Base-by-base conservation (phyloP, 2,113 vertebrate species). In the Platichthys stellatus region DNA sequence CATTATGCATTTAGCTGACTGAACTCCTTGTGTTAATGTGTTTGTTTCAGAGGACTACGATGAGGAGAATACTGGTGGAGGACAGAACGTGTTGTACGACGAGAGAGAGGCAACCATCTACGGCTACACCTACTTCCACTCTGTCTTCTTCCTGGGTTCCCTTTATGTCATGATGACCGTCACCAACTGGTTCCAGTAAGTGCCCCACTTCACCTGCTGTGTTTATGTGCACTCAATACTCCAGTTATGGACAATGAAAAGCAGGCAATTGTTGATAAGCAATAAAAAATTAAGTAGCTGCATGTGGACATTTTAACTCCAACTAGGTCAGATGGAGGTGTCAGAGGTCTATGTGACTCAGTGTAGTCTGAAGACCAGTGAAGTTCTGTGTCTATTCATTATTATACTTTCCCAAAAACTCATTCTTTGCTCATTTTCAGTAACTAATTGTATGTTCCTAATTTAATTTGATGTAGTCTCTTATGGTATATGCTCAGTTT, bases 181-280 rank as follows among this genome's bases (percentile, higher is more conserved):
- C 78, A 99, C 98, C 86, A 98, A 97, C 78, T 99, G 98, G 98
- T 99, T 99, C 93, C 95, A 98, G 98, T 99, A 91, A 96, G 98
- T 96, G 5, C 21, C 3, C 13, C 21, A n/a, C 15, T n/a, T 31
- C 1, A 11, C 63, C 20, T 56, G 45, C 17, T 18, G 18, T 26
- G 8, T 45, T 49, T 11, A 17, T 20, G 7, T 28, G 10, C 17
- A 31, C 15, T 31, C 10, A 28, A 12, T 26, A 28, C 23, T 49
- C 3, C 1, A 20, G 14, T 49, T 49, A 26, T 18, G 14, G 15
- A 49, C 3, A 49, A 40, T 10, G 20, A 61, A 38, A 38, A 38
- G 8, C 38, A 31, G 31, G 18, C 17, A 12, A 5, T 35, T 31
- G 54, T 23, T 56, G 54, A 1, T 31, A 7, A 31, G 31, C 31